A percentile compares a stretch with the other conserved stretches of the same genome.
Conservation (phyloP, 1,140 invertebrate species). For the Zaprionus davidi region DNA sequence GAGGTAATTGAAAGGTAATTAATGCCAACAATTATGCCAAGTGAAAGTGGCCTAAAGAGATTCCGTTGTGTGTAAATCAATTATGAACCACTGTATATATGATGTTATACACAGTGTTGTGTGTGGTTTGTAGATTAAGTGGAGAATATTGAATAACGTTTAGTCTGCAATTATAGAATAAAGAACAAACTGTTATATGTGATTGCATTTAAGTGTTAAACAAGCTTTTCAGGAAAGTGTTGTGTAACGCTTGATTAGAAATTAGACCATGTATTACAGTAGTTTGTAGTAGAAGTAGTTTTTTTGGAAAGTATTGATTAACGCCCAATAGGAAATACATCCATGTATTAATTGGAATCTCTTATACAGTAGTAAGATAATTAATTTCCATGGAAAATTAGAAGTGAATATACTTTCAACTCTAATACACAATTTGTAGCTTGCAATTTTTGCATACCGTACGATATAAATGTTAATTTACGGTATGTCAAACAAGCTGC, state of each 20-base stretch:
- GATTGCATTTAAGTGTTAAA: neutral
- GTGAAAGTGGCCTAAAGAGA: neutral
- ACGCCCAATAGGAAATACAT: no score
- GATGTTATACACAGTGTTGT: neutral
- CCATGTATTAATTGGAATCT: no score
- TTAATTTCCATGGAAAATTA: no score
- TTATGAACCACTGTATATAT: neutral
- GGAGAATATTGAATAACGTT: neutral
- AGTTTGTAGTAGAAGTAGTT: no score
- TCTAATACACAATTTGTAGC: neutral
- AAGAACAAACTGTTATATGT: no score
- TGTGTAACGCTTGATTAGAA: no score
- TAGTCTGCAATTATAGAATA: no score
- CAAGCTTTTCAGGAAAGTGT: neutral
- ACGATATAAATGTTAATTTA: slow-evolving; percentile 9
- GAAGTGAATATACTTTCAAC: neutral
- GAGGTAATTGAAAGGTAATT: slow-evolving; percentile 25
- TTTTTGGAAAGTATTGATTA: no score
- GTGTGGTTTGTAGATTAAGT: neutral
- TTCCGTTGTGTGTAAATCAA: neutral
- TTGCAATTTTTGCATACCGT: neutral
- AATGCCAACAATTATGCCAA: slow-evolving; percentile 29
- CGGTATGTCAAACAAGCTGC: slow-evolving; percentile 9
- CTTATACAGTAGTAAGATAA: no score
- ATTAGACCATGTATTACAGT: neutral